Conservation (phyloP, 2,113 vertebrate species). For the Hippocampus guttulatus region DNA sequence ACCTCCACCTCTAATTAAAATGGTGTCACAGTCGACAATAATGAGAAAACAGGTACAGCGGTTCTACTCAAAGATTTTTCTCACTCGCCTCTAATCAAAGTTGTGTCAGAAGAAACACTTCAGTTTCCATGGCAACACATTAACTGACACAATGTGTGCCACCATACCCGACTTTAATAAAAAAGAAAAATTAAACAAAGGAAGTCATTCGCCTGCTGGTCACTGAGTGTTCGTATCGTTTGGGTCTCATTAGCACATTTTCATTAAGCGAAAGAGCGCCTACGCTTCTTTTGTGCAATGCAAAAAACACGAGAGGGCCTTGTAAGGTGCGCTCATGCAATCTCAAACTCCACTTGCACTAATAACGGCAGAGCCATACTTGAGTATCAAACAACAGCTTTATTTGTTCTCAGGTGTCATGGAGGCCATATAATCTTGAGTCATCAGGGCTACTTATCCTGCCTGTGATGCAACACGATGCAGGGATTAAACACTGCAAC, state of each 20-base stretch:
- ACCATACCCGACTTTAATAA: slow-evolving; percentile 52
- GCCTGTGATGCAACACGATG: slow-evolving; percentile 34
- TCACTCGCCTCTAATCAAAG: slow-evolving; percentile 50
- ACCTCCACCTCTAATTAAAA: slow-evolving; percentile 39
- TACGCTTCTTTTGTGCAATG: background rate
- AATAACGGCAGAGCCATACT: background rate
- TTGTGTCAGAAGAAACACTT: slow-evolving; percentile 36
- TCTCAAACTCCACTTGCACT: background rate
- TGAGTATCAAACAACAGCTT: slow-evolving; percentile 5
- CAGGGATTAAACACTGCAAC: slow-evolving; percentile 35
- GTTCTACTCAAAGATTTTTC: slow-evolving; percentile 53
- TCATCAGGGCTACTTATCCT: slow-evolving; percentile 28
- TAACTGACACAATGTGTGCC: slow-evolving; percentile 41
- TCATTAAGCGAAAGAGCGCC: slow-evolving; percentile 18
- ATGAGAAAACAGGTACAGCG: slow-evolving; percentile 38
- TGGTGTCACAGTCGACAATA: slow-evolving; percentile 18
- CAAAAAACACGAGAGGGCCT: slow-evolving; percentile 14
- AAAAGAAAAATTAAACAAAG: slow-evolving; percentile 52
- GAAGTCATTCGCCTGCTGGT: slow-evolving; percentile 24
- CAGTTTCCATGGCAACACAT: slow-evolving; percentile 61
- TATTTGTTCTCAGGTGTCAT: slow-evolving; percentile 30
- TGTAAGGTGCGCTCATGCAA: background rate
- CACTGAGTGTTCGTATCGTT: slow-evolving; percentile 10
- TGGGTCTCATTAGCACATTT: slow-evolving; percentile 8
- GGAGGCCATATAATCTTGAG: slow-evolving; percentile 33